Percentiles rank a stretch among this genome's conserved stretches.
Evolutionary conservation across 2,888 invertebrate genomes (phyloP).

Genomic region (Spodoptera exigua): DNA sequence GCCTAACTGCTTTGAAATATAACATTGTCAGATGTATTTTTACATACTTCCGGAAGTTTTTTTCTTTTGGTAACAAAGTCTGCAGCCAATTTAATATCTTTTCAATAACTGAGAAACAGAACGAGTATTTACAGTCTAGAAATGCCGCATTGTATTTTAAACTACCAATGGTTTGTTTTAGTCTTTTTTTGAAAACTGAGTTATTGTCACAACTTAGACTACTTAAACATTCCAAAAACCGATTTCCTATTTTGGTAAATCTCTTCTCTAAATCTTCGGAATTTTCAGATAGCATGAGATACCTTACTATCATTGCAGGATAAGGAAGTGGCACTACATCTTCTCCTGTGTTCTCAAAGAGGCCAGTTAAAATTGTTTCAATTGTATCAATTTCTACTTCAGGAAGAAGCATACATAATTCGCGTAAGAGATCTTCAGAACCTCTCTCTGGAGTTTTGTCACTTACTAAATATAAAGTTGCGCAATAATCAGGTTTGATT

Average conservation of each 20-base stretch:
- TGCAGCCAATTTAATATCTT: conserved; percentile 62
- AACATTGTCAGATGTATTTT: conserved; percentile 69
- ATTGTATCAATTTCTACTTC: conserved; percentile 58
- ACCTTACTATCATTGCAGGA: conserved; percentile 68
- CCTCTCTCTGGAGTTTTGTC: conserved; percentile 44
- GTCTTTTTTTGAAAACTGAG: background rate
- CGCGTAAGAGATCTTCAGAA: conserved; percentile 54
- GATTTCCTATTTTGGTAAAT: conserved; percentile 59
- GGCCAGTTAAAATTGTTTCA: conserved; percentile 48
- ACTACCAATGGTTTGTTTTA: conserved; percentile 59
- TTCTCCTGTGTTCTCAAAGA: conserved; percentile 47
- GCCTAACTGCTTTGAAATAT: conserved; percentile 68
- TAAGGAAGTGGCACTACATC: conserved; percentile 47
- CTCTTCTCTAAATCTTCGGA: conserved; percentile 59
- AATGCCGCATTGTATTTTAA: conserved; percentile 69
- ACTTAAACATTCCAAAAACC: conserved; percentile 65
- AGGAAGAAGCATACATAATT: conserved; percentile 60
- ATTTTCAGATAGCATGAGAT: conserved; percentile 64
- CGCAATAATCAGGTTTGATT: conserved; percentile 68
- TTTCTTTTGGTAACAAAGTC: conserved; percentile 64
- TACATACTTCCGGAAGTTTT: conserved; percentile 64
- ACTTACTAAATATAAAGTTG: conserved; percentile 59
- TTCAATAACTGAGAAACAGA: conserved; percentile 68
- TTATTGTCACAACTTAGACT: conserved; percentile 5
- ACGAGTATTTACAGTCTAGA: conserved; percentile 62